These are phyloP conservation scores for Molorchus minor DNA, from an alignment of 2,888 invertebrate species.

Conservation along the genomic window DNA sequence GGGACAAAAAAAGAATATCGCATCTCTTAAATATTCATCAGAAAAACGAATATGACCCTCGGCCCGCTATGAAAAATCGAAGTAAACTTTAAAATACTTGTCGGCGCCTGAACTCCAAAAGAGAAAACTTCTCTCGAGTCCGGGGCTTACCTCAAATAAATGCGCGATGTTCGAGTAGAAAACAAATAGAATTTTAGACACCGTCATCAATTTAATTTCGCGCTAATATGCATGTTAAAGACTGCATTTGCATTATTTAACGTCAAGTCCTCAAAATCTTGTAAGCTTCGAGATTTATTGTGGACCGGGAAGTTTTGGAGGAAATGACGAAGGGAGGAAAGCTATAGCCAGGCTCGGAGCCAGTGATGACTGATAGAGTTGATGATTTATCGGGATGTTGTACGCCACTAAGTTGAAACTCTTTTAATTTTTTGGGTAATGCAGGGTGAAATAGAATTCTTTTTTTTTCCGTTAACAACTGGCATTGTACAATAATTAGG, in stretches of 20 bases:
- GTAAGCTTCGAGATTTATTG: conserved; percentile 43
- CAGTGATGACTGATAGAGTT: conserved; percentile 44
- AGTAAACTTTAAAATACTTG: conserved; percentile 9
- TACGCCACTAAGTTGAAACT: conserved; percentile 19
- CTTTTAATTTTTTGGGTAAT: conserved; percentile 10
- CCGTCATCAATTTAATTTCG: conserved; percentile 7
- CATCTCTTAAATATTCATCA: conserved; percentile 11
- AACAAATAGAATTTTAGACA: conserved; percentile 18
- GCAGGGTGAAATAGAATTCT: too few relatives aligned
- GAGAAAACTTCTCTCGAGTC: conserved; percentile 1
- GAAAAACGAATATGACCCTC: conserved; percentile 2
- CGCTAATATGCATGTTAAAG: conserved; percentile 42
- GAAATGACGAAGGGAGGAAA: conserved; percentile 30
- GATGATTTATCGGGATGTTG: conserved; percentile 47
- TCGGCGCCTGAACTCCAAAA: neutral
- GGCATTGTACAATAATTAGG: too few relatives aligned
- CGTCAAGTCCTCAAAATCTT: conserved; percentile 32
- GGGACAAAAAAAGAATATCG: conserved; percentile 1
- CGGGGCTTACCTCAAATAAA: neutral
- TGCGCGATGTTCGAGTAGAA: neutral
- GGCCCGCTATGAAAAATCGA: conserved; percentile 3
- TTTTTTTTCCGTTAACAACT: too few relatives aligned
- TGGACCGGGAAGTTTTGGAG: conserved; percentile 36
- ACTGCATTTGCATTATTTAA: conserved; percentile 46
- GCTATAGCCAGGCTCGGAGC: conserved; percentile 36